These are phyloP conservation scores for Ptyas mucosa DNA, from an alignment of 2,113 vertebrate genomes.

Conservation along the genomic window DNA sequence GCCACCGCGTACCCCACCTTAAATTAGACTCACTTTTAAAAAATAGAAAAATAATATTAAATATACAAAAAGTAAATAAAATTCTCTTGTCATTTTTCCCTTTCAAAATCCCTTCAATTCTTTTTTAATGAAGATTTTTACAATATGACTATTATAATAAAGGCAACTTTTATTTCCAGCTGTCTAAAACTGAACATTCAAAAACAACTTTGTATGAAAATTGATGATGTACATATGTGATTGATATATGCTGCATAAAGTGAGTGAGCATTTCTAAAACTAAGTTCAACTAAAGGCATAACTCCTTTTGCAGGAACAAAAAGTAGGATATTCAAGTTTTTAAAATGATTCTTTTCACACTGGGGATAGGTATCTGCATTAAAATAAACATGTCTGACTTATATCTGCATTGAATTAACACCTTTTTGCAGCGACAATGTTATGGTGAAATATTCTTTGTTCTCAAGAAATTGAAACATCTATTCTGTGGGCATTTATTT, in stretches of 20 bases:
- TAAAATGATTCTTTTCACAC: background rate
- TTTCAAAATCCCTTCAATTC: background rate
- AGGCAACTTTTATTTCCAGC: background rate
- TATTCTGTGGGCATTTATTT: conserved; percentile 46
- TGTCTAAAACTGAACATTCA: background rate
- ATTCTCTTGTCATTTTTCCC: background rate
- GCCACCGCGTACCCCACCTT: background rate
- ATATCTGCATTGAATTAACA: conserved; percentile 53
- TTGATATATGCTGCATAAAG: background rate
- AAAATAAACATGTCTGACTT: conserved; percentile 14
- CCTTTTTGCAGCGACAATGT: conserved; percentile 34
- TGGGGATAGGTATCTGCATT: background rate
- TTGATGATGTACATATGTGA: background rate
- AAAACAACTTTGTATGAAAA: background rate
- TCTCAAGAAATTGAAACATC: conserved; percentile 43
- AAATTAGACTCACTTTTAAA: background rate
- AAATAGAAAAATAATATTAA: background rate
- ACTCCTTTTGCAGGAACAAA: background rate
- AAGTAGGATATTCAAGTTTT: background rate
- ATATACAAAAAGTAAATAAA: background rate
- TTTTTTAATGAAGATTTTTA: background rate
- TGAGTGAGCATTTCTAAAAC: background rate
- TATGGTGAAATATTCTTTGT: conserved; percentile 32
- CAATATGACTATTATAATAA: background rate
- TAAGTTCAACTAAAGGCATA: background rate